These are phyloP conservation scores for Odontophorus gujanensis DNA, from an alignment of 2,113 vertebrate species.

Conservation along the genomic window DNA sequence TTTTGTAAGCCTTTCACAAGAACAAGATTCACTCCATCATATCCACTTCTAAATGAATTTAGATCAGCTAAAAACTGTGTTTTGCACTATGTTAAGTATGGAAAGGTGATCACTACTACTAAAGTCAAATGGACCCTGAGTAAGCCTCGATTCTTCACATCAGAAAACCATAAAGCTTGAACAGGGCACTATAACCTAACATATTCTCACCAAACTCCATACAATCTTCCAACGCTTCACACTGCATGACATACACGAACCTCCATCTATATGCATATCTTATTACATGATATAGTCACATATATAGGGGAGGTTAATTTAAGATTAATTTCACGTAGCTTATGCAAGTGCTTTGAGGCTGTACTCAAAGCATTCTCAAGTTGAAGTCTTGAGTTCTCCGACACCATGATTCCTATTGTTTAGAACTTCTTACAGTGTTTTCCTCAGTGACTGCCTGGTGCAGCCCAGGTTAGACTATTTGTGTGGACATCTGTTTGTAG, in stretches of 20 bases:
- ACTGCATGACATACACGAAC: not conserved
- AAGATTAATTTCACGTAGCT: not conserved
- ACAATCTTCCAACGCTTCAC: not conserved
- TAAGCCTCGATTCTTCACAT: not conserved
- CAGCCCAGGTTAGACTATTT: not conserved
- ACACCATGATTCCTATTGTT: not conserved
- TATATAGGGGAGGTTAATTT: not conserved
- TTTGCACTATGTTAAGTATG: not conserved
- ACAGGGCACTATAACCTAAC: not conserved
- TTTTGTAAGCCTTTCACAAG: not conserved
- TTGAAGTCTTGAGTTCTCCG: not conserved
- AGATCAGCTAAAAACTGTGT: not conserved
- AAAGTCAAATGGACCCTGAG: not conserved
- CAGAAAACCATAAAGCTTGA: not conserved
- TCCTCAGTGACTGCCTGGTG: not conserved
- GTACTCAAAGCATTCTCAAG: not conserved
- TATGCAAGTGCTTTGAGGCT: not conserved
- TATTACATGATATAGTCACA: not conserved
- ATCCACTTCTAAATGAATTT: not conserved
- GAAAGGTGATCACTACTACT: not conserved
- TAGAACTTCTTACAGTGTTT: not conserved
- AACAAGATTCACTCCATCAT: not conserved
- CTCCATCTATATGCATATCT: not conserved
- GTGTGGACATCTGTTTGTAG: accelerated
- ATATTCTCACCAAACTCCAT: not conserved